Evolutionary conservation across 2,888 invertebrate genomes (phyloP).

Genomic region (Boloria euphrosyne): DNA sequence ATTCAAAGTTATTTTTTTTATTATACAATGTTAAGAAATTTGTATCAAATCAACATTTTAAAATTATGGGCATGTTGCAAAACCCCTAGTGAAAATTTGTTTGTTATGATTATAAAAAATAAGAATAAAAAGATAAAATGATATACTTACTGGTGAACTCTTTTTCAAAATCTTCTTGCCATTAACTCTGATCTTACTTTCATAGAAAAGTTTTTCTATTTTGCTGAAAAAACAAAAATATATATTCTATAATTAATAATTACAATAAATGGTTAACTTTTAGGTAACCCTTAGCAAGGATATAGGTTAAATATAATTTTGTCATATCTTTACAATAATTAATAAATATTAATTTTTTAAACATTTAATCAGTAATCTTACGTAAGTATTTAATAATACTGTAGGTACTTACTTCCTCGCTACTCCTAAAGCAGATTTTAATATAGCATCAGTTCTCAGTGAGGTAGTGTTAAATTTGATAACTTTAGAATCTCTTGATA

Average conservation of each 20-base stretch:
- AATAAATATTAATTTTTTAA: neutral
- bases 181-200: conserved; percentile 90
- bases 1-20: no score
- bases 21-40: no score
- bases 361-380: neutral
- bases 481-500: conserved; percentile 85
- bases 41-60: no score
- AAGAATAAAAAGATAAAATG: neutral
- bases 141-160: conserved; percentile 82
- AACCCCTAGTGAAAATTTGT: neutral
- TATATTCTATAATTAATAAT: neutral
- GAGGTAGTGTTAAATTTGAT: conserved; percentile 85
- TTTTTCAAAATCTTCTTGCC: conserved; percentile 90
- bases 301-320: no score
- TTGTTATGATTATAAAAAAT: conserved; percentile 9
- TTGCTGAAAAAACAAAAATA: conserved; percentile 82
- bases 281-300: no score
- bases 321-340: neutral
- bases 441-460: conserved; percentile 85
- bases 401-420: conserved; percentile 85
- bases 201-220: conserved; percentile 90
- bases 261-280: neutral
- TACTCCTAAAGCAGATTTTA: conserved; percentile 86
- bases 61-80: no score
- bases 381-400: neutral